These are phyloP conservation scores for Acronicta psi DNA, from an alignment of 2,888 invertebrate genomes.

Conservation along the genomic window DNA sequence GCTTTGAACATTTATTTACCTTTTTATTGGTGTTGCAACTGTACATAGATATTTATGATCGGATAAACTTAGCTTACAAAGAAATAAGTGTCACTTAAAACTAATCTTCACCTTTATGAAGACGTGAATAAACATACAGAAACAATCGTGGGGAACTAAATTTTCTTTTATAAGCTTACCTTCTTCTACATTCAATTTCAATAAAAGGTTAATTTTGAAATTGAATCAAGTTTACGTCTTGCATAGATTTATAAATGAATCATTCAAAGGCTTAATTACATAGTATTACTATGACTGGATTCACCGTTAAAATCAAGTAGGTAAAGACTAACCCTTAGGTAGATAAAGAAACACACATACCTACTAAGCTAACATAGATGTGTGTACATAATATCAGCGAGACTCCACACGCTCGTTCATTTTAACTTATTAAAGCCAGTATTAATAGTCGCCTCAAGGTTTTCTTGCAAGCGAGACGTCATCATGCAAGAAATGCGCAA, in stretches of 20 bases:
- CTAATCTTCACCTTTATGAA: no score
- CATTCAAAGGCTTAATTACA: no score
- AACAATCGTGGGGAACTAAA: not conserved
- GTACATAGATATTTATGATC: constrained; percentile 44
- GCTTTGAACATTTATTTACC: constrained; percentile 65
- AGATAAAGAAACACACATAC: no score
- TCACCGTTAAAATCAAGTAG: no score
- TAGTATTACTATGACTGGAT: no score
- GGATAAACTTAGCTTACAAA: constrained; percentile 5
- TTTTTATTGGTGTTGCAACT: constrained; percentile 54
- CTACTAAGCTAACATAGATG: not conserved
- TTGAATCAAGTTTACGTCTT: constrained; percentile 4
- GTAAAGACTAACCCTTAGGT: no score
- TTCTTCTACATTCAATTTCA: not conserved
- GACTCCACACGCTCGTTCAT: constrained; percentile 36
- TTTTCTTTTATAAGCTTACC: not conserved
- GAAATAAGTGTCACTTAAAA: not conserved
- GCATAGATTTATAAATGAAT: constrained; percentile 1
- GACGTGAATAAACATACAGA: no score
- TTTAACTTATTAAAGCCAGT: constrained; percentile 44
- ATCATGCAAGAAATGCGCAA: constrained; percentile 81
- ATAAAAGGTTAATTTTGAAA: not conserved
- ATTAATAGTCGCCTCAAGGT: constrained; percentile 39
- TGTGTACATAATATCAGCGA: constrained; percentile 2
- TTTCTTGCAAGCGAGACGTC: constrained; percentile 62